phyloP scores from a whole-genome alignment of 1,140 invertebrate genomes.

The Musca vetustissima region DNA sequence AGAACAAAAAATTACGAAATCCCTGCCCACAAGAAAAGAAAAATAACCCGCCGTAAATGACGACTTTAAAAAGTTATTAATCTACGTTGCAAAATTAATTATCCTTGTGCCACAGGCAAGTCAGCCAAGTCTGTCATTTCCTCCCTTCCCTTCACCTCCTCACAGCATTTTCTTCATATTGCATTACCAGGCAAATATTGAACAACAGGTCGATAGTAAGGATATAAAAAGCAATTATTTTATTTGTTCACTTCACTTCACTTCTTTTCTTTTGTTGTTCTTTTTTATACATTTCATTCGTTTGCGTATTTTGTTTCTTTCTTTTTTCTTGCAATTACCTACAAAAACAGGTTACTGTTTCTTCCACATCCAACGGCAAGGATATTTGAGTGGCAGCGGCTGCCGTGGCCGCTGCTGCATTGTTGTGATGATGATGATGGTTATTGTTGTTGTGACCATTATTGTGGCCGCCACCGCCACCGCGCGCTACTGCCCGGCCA shows the following conservation, averaged over 20 bases:
- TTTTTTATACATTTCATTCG: too few species aligned
- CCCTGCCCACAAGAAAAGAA: too few species aligned
- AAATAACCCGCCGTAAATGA: too few species aligned
- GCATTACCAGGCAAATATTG: too few species aligned
- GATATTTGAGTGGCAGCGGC: constrained; percentile 46
- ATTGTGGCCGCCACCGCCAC: constrained; percentile 40
- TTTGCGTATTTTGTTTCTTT: not conserved
- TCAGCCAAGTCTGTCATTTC: too few species aligned
- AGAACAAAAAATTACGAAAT: too few species aligned
- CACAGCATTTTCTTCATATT: too few species aligned
- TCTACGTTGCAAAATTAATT: too few species aligned
- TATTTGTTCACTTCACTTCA: not conserved
- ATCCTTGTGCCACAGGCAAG: too few species aligned
- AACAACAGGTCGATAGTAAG: constrained; percentile 1
- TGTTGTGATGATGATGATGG: constrained; percentile 7
- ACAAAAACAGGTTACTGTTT: constrained; percentile 75
- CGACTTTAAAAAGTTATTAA: too few species aligned
- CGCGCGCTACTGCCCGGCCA: constrained; percentile 44
- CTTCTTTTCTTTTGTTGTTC: not conserved
- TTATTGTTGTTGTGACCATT: constrained; percentile 20
- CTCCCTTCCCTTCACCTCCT: too few species aligned
- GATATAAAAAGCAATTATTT: not conserved
- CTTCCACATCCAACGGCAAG: constrained; percentile 66
- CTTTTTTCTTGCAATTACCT: constrained; percentile 56
- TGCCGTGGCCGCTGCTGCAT: not conserved